Percentiles rank a stretch among this genome's conserved stretches.
These are phyloP conservation scores for Actias luna DNA, from an alignment of 2,888 invertebrate species.

Conservation along the genomic window DNA sequence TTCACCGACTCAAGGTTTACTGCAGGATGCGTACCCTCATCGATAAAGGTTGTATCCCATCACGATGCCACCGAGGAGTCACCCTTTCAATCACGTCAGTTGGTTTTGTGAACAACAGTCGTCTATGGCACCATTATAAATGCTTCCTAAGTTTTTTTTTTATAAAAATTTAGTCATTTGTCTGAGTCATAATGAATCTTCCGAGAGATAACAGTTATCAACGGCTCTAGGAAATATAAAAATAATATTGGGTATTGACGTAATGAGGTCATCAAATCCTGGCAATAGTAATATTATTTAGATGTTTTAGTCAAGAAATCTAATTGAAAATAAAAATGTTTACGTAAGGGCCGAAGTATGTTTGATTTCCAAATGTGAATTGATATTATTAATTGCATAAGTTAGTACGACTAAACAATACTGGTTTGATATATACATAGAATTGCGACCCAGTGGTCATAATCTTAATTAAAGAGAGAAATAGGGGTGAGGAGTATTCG, in stretches of 20 bases:
- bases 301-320: background rate
- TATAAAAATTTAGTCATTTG: background rate
- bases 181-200: background rate
- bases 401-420: background rate
- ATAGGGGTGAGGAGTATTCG: no score
- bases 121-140: no score
- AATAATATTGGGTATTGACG: background rate
- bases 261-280: background rate
- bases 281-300: background rate
- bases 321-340: no score
- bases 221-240: background rate
- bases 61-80: no score
- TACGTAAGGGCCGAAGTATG: background rate
- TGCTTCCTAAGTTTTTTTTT: no score
- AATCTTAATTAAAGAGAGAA: background rate
- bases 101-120: no score
- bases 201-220: background rate
- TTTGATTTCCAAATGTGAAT: background rate
- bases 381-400: background rate
- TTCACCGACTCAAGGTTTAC: no score
- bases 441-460: background rate
- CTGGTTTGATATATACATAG: background rate
- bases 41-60: no score
- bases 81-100: no score
- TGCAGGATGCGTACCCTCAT: no score